Evolutionary conservation across 2,888 invertebrate genomes (phyloP).

Genomic region (Euclidia mi): DNA sequence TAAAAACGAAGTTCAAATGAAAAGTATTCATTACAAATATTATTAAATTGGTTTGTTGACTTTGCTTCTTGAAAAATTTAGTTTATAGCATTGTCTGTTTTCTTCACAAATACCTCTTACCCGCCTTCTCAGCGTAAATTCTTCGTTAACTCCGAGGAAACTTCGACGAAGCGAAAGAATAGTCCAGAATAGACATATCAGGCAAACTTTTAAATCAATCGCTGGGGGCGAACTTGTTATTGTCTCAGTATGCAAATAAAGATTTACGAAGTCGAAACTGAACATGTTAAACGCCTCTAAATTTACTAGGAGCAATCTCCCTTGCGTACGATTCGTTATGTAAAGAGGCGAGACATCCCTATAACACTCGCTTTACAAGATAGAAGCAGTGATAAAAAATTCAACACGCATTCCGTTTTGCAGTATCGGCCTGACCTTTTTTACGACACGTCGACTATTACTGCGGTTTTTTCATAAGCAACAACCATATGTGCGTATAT

Average conservation of each 20-base stretch:
- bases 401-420: slow-evolving; percentile 77
- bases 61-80: too few relatives aligned
- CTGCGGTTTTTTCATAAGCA: slow-evolving; percentile 66
- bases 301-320: slow-evolving; percentile 74
- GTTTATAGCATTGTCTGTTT: too few relatives aligned
- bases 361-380: slow-evolving; percentile 73
- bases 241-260: slow-evolving; percentile 73
- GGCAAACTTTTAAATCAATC: slow-evolving; percentile 50
- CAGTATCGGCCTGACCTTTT: slow-evolving; percentile 70
- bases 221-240: slow-evolving; percentile 56
- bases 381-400: slow-evolving; percentile 78
- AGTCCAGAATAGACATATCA: slow-evolving; percentile 43
- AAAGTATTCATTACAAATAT: too few relatives aligned
- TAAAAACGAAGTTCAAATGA: too few relatives aligned
- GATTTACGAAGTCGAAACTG: slow-evolving; percentile 73
- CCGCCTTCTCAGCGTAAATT: too few relatives aligned
- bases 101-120: too few relatives aligned
- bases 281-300: slow-evolving; percentile 76
- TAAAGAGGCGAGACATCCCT: slow-evolving; percentile 67
- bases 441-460: slow-evolving; percentile 68
- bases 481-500: slow-evolving; percentile 39
- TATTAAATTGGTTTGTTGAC: too few relatives aligned
- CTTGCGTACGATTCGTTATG: slow-evolving; percentile 72
- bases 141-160: background rate
- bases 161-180: slow-evolving; percentile 36